Conservation (phyloP, 2,797 vertebrate genomes). For the Microctenopoma steveboyesi region DNA sequence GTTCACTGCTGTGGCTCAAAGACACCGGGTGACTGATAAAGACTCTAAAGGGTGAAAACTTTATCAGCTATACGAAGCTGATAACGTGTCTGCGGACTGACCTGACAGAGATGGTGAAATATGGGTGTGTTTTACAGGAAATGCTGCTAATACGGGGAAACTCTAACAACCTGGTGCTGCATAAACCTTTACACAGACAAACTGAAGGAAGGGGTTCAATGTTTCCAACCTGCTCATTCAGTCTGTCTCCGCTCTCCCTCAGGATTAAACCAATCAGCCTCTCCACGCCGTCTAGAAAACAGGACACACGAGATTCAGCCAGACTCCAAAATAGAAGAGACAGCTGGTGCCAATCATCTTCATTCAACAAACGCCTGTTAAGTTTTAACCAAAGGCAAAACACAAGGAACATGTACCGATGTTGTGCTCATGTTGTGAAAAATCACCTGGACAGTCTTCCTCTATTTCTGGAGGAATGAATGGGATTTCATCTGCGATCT, state of each 20-base stretch:
- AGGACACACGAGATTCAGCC: background rate
- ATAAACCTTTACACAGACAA: background rate
- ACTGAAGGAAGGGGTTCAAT: too few species aligned
- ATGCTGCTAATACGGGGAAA: background rate
- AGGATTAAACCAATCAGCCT: constrained; percentile 84
- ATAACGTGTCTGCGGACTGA: background rate
- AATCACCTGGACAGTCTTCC: background rate
- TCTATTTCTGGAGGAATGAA: constrained; percentile 50
- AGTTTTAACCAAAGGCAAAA: background rate
- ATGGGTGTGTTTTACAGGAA: background rate
- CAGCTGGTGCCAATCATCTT: too few species aligned
- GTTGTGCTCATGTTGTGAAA: too few species aligned
- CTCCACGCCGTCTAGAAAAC: constrained; percentile 67
- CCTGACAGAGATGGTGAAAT: background rate
- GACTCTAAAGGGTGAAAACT: background rate
- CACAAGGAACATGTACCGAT: background rate
- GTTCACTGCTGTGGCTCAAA: background rate
- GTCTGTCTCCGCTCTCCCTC: constrained; percentile 79
- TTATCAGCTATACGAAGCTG: background rate
- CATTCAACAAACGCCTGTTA: background rate
- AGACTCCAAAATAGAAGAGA: background rate
- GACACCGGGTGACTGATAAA: background rate
- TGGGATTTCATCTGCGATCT: constrained; percentile 60
- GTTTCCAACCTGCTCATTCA: constrained; percentile 80
- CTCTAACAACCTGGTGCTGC: too few species aligned